Evolutionary conservation across 2,797 vertebrate genomes (phyloP), one percentile per base, ranked within the genome.

Genomic region (Eleutherodactylus coqui): DNA sequence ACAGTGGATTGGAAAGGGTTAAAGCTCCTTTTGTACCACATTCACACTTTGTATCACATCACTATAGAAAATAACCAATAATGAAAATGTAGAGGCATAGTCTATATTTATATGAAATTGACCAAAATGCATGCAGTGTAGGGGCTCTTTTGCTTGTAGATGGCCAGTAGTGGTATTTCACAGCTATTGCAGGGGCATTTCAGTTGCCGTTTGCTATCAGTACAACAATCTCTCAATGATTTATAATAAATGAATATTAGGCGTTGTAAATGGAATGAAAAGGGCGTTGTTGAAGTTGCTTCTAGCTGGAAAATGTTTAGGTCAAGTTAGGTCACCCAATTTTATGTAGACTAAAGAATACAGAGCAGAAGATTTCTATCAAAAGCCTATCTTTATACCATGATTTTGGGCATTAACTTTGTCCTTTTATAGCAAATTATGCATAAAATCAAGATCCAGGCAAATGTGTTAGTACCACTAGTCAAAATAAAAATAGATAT

Each of bases 301-400:
- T 69, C 11, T 36, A 47, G 79, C 43, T 49, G 79, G 55, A 81
- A 69, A 81, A 24, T 29, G 36, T 11, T 21, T 64, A 47, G 58
- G 78, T 64, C 45, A 82, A 38, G 43, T 51, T 70, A 82, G 45
- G 29, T 70, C 27, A 70, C 7, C 29, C 38, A 29, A 5, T 36
- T 16, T 49, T 16, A 70, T n/a, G 41, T 67, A 49, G 8, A 62
- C 45, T 43, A 79, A n/a, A 45, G 11, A 38, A 32, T 60, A 72
- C 38, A 41, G 19, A 9, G 21, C 19, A 70, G 75, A 76, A 41
- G 75, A 58, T 78, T 36, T 77, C 6, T 36, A 53, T 76, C 8
- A 53, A 76, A 76, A 34, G 62, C 34, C 13, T 64, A 17, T 17
- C 10, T 70, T 41, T 1, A 32, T 21, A 36, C 64, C 7, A 41